A percentile compares a stretch with the other conserved stretches of the same genome.
These are phyloP conservation scores for Lethrus apterus DNA, from an alignment of 1,140 invertebrate genomes.

Conservation along the genomic window DNA sequence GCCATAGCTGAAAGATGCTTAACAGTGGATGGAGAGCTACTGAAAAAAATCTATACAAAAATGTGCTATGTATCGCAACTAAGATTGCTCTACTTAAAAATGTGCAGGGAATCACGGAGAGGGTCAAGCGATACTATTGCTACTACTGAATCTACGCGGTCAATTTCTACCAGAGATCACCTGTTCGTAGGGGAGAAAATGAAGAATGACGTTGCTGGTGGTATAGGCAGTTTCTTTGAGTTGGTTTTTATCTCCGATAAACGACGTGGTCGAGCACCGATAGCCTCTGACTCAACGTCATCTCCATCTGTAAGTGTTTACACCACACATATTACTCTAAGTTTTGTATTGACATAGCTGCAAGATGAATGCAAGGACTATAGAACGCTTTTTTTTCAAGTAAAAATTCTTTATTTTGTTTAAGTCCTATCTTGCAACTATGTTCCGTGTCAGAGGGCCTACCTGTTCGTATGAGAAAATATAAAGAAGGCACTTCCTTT, in stretches of 20 bases:
- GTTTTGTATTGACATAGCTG: slow-evolving; percentile 37
- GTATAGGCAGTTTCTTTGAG: slow-evolving; percentile 88
- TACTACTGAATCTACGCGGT: slow-evolving; percentile 1
- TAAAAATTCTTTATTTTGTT: background rate
- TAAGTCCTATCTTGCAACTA: slow-evolving; percentile 32
- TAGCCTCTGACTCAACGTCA: slow-evolving; percentile 51
- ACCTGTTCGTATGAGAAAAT: slow-evolving; percentile 91
- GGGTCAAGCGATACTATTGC: background rate
- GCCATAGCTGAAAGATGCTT: too few species aligned
- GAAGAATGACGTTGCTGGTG: slow-evolving; percentile 91
- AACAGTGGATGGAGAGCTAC: too few species aligned
- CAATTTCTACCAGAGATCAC: slow-evolving; percentile 51
- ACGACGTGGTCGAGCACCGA: slow-evolving; percentile 74
- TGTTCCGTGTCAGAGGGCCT: slow-evolving; percentile 37
- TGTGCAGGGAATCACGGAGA: slow-evolving; percentile 1
- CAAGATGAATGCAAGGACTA: slow-evolving; percentile 20
- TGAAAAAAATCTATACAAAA: too few species aligned
- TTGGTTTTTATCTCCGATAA: slow-evolving; percentile 83
- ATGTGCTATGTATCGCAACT: background rate
- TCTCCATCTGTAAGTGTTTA: slow-evolving; percentile 38
- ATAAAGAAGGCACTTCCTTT: slow-evolving; percentile 91
- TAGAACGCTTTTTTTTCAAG: background rate
- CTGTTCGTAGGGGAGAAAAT: slow-evolving; percentile 91
- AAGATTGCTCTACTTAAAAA: slow-evolving; percentile 2
- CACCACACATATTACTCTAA: slow-evolving; percentile 36